Conservation (phyloP, 2,888 invertebrate genomes). For the Cheilosia soror region DNA sequence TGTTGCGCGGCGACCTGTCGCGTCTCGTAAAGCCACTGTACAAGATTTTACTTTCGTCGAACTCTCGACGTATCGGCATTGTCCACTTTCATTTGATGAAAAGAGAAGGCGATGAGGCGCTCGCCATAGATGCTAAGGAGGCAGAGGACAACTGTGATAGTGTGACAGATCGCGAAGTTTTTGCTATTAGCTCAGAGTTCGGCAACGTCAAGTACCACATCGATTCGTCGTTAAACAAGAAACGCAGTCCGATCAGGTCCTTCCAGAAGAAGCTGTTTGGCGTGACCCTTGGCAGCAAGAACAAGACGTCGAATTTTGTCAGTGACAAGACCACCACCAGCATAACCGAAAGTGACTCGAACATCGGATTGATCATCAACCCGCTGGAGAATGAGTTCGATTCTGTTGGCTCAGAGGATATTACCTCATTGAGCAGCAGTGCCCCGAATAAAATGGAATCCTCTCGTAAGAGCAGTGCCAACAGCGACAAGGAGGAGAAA, state of each 20-base stretch:
- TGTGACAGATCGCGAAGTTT: slow-evolving; percentile 86
- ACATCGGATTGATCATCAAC: slow-evolving; percentile 87
- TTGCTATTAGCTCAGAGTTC: slow-evolving; percentile 92
- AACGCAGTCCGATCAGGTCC: slow-evolving; percentile 82
- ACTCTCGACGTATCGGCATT: slow-evolving; percentile 92
- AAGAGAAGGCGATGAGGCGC: slow-evolving; percentile 84
- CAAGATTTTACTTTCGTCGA: slow-evolving; percentile 90
- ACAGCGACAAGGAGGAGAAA: slow-evolving; percentile 55
- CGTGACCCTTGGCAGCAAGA: slow-evolving; percentile 83
- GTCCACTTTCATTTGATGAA: slow-evolving; percentile 87
- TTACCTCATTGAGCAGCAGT: slow-evolving; percentile 75
- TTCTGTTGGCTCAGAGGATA: slow-evolving; percentile 79
- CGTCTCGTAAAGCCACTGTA: slow-evolving; percentile 91
- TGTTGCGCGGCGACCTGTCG: slow-evolving; percentile 90
- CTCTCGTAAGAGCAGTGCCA: slow-evolving; percentile 53
- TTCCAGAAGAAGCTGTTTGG: slow-evolving; percentile 84
- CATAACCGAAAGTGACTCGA: slow-evolving; percentile 77
- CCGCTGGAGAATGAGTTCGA: slow-evolving; percentile 85
- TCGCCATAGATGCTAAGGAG: slow-evolving; percentile 38
- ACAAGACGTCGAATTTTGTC: slow-evolving; percentile 83
- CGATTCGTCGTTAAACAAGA: slow-evolving; percentile 80
- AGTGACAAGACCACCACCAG: slow-evolving; percentile 78
- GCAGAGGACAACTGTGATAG: slow-evolving; percentile 79
- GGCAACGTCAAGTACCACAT: slow-evolving; percentile 88
- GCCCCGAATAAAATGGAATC: slow-evolving; percentile 74